Evolutionary conservation across 2,113 vertebrate genomes (phyloP), one percentile per base, ranked within the genome.

Genomic region (Arvicanthis niloticus): DNA sequence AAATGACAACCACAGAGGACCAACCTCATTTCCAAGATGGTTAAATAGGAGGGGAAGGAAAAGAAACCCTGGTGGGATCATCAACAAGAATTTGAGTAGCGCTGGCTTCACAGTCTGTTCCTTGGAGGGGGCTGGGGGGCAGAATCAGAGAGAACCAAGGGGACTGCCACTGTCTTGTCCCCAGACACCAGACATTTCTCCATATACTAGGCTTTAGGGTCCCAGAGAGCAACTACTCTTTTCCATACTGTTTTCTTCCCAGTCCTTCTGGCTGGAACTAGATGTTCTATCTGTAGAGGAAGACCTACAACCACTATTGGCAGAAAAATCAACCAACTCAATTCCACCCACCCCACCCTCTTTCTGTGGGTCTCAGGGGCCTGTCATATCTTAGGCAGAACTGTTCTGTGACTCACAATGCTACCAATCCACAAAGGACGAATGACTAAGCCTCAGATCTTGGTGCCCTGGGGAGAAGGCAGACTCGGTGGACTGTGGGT

Each of bases 1-100:
- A 97, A 96, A 97, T 96, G 96, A 97, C 81, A 86, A 78, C 94
- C 95, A 94, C 90, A 96, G 95, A 97, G 85, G 88, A 91, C 77
- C 97, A 96, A 96, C 97, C 95, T 97, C 94, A 17, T 97, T 96
- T 97, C 88, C 94, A 96, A 2, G 29, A 91, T 31, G 26, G 65
- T 87, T 91, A 92, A 93, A 96, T n/a, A 45, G 93, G 86, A 94
- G 72, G 22, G 6, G 13, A 88, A 78, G 76, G 68, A 77, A 94
- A 91, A 92, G 67, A 67, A 95, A 65, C 15, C 45, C 62, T n/a
- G 88, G 89, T 10, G 53, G 91, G 42, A 42, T 42, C 40, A 19
- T 22, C n/a, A 72, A 94, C 34, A 73, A 93, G 72, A 85, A 93
- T 72, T 45, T 15, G 67, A 89, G 87, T 24, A 40, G 34, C 0